Evolutionary conservation across 37 sponge, comb jelly and placozoan genomes (phyloP).

Genomic region (Crambe crambe): DNA sequence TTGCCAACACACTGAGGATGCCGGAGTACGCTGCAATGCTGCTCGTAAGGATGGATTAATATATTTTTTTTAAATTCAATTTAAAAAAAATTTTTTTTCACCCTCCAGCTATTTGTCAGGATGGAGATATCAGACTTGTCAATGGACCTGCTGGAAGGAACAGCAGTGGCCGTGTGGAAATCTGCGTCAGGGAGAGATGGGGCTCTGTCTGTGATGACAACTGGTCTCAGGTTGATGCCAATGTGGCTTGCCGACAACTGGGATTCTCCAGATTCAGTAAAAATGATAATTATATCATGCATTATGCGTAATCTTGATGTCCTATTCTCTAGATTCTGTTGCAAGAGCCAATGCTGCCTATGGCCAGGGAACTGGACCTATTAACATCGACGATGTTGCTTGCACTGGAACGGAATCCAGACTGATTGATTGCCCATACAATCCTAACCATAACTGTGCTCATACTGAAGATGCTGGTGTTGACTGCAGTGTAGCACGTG

Average conservation of each 20-base stretch:
- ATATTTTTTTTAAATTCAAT: not conserved
- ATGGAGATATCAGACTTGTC: constrained; percentile 18
- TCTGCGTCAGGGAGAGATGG: constrained; percentile 12
- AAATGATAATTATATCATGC: not conserved
- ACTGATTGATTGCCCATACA: not conserved
- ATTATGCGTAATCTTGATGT: not conserved
- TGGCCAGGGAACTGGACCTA: not conserved
- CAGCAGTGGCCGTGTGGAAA: constrained; percentile 30
- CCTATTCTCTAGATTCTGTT: not conserved
- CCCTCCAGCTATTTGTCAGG: not conserved
- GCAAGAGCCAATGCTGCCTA: not conserved
- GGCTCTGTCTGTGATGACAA: constrained; percentile 26
- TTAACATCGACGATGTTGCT: not conserved
- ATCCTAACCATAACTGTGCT: not conserved
- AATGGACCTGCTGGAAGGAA: not conserved
- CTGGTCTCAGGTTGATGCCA: constrained; percentile 17
- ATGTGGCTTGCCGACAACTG: constrained; percentile 12
- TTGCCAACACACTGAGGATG: constrained; percentile 31
- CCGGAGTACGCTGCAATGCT: constrained; percentile 19
- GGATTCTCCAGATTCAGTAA: not conserved
- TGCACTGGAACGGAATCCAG: not conserved
- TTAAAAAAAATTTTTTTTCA: not conserved
- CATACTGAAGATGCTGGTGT: constrained; percentile 11
- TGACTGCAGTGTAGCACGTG: not conserved
- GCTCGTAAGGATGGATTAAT: not conserved